Evolutionary conservation across 1,140 invertebrate genomes (phyloP).

Genomic region (Cardiocondyla obscurior): DNA sequence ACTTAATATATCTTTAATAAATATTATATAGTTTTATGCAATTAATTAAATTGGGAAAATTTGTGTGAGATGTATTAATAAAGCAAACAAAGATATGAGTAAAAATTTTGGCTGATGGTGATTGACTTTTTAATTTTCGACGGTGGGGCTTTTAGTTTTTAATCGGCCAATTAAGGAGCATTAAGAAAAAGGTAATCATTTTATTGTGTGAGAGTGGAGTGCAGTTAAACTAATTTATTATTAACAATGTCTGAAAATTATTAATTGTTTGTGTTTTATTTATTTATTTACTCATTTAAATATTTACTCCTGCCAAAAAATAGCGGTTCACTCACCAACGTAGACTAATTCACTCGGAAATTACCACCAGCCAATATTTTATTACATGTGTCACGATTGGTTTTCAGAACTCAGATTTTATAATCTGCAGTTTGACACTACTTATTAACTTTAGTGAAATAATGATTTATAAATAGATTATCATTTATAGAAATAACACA

Average conservation of each 20-base stretch:
- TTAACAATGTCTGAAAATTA: constrained; percentile 72
- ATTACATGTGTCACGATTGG: constrained; percentile 72
- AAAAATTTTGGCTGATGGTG: constrained; percentile 79
- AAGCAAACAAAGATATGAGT: constrained; percentile 73
- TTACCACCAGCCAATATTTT: constrained; percentile 81
- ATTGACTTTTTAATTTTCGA: constrained; percentile 45
- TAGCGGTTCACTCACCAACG: constrained; percentile 61
- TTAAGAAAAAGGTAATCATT: constrained; percentile 76
- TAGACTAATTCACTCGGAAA: constrained; percentile 63
- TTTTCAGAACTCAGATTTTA: constrained; percentile 22
- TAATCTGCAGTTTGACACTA: neutral
- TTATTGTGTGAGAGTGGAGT: constrained; percentile 78
- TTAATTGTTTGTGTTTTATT: constrained; percentile 76
- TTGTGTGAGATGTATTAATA: constrained; percentile 81
- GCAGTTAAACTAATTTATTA: constrained; percentile 76
- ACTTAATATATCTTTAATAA: constrained; percentile 61
- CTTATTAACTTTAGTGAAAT: neutral
- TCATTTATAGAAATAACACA: constrained; percentile 5
- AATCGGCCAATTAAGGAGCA: constrained; percentile 68
- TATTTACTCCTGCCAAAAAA: constrained; percentile 71
- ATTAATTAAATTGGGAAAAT: constrained; percentile 70
- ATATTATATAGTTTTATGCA: constrained; percentile 56
- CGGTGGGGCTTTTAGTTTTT: constrained; percentile 71
- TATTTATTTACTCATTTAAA: no score
- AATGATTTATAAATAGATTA: neutral